Base-by-base conservation (phyloP, 2,113 vertebrate genomes). In the Forbesichthys papilliferus region DNA sequence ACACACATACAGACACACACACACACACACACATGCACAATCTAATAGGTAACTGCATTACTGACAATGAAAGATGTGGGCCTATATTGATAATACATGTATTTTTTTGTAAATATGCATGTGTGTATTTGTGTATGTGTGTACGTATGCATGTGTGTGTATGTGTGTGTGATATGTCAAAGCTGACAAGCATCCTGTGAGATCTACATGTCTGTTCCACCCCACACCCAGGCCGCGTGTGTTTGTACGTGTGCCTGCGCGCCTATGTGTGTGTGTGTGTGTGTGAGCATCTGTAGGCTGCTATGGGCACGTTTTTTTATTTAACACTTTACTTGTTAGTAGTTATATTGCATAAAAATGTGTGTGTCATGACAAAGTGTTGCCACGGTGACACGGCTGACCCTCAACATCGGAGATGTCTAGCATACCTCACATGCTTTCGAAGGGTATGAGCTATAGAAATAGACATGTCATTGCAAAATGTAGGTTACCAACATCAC, bases 151-250 rank as follows among this genome's bases (percentile, higher is more conserved):
- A 18, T 57, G 20, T 57, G 55, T 57, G 55, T 49, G 47, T 49
- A 5, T 59, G 36, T 66, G 34, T 36, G 51, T 10, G 51, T 16
- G 13, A 47, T 14, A 53, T 48, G 48, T 64, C 56, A 48, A 36
- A 66, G 47, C 60, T 57, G 74, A 82, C 64, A 69, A 61, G 42
- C 66, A 52, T 69, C 49, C 49, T 80, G 78, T 79, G 77, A 82
- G 76, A 56, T 67, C 70, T 80, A 86, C 74, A 77, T 82, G 76
- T 64, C 71, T 69, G 48, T 72, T 79, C 72, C 69, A 54, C 64
- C 42, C 71, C 52, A 36, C 54, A 61, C 59, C 36, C 64, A 61
- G 0, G 78, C 36, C 48, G 18, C 4, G 60, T 56, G 14, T 53
- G 11, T 0, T 9, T 53, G 34, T 12, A 11, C 53, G 9, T 16